A percentile compares a stretch with the other conserved stretches of the same genome.
phyloP scores from a whole-genome alignment of 2,113 vertebrate genomes.

The Pedionomus torquatus region DNA sequence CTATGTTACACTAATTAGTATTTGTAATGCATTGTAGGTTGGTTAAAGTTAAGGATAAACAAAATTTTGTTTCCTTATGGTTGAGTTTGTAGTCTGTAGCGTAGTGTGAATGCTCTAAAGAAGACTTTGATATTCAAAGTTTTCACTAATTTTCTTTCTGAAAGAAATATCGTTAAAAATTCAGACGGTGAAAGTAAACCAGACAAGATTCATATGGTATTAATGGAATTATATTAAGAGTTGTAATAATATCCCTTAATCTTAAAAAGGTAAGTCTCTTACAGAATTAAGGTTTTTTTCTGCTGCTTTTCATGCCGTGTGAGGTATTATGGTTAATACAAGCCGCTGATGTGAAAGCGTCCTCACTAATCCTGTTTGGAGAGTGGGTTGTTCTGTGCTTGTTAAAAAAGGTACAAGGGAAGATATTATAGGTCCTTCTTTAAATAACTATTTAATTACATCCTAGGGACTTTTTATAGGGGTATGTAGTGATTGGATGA shows the following conservation, averaged over 20 bases:
- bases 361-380: not conserved
- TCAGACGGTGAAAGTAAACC: not conserved
- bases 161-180: not conserved
- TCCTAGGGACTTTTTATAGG: not conserved
- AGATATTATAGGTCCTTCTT: not conserved
- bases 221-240: conserved; percentile 9
- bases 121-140: not conserved
- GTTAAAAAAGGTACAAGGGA: not conserved
- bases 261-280: conserved; percentile 5
- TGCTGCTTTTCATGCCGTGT: not conserved
- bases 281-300: not conserved
- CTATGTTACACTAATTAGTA: not conserved
- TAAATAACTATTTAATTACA: not conserved
- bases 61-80: not conserved
- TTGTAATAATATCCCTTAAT: conserved; percentile 38
- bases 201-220: not conserved
- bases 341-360: not conserved
- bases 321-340: not conserved
- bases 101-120: not conserved
- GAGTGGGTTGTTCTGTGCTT: not conserved
- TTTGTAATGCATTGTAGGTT: not conserved
- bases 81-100: not conserved
- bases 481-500: not conserved
- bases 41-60: not conserved
- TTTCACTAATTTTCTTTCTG: not conserved